phyloP scores from a whole-genome alignment of 1,140 invertebrate species.

The Neotoxoptera formosana region DNA sequence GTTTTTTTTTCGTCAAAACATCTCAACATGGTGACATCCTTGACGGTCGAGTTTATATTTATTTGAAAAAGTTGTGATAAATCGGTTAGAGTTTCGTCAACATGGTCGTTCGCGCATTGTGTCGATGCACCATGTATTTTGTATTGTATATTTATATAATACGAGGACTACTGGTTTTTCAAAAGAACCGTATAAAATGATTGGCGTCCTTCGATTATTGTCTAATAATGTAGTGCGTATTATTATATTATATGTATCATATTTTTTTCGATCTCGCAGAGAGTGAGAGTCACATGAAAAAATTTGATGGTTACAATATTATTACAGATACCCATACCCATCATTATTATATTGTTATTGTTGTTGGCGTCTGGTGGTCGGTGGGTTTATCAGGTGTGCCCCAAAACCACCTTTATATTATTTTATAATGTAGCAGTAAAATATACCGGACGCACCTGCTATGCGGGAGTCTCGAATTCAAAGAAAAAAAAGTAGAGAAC shows the following conservation, averaged over 20 bases:
- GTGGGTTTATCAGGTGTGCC: neutral
- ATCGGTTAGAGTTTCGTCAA: neutral
- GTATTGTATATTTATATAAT: neutral
- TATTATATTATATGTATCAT: neutral
- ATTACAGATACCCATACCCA: neutral
- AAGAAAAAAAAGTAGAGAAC: neutral
- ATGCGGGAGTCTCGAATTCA: neutral
- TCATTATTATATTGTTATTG: neutral
- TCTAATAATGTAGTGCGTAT: neutral
- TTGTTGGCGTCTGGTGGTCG: neutral
- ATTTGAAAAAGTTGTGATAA: neutral
- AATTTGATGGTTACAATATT: neutral
- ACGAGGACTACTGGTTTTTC: conserved; percentile 26
- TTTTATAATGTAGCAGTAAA: neutral
- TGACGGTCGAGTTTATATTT: neutral
- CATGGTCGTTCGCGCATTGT: neutral
- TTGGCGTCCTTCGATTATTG: conserved; percentile 16
- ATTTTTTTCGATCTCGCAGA: neutral
- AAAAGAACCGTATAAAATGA: conserved; percentile 35
- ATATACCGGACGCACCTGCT: neutral
- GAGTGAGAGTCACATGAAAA: neutral
- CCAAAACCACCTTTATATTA: neutral
- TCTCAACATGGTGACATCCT: conserved; percentile 1
- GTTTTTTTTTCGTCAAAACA: neutral
- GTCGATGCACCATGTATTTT: neutral